Percentiles rank a stretch among this genome's conserved stretches.
These are phyloP conservation scores for Sebastes reedi DNA, from an alignment of 2,797 vertebrate genomes.

Conservation along the genomic window DNA sequence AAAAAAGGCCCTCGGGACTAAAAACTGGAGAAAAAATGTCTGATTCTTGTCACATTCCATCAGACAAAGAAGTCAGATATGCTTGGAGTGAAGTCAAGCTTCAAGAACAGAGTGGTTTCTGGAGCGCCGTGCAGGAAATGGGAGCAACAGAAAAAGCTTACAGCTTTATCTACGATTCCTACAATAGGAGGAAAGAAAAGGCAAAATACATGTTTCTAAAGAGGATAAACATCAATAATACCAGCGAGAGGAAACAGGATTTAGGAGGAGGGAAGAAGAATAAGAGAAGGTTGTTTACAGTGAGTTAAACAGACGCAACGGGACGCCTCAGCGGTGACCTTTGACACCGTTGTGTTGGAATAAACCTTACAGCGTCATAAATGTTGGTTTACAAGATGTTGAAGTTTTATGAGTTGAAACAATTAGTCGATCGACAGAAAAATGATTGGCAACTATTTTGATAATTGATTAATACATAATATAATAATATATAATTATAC, in stretches of 20 bases:
- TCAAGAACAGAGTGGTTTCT: conserved; percentile 37
- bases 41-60: conserved; percentile 71
- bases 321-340: conserved; percentile 35
- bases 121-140: conserved; percentile 28
- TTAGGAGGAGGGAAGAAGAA: conserved; percentile 19
- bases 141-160: background rate
- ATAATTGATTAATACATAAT: background rate
- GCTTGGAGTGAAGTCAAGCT: conserved; percentile 57
- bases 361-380: background rate
- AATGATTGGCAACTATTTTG: background rate
- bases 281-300: conserved; percentile 26
- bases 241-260: conserved; percentile 41
- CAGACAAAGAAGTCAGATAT: conserved; percentile 54
- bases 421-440: no score
- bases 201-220: conserved; percentile 7
- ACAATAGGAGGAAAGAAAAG: background rate
- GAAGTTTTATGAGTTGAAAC: background rate
- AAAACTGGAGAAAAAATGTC: conserved; percentile 31
- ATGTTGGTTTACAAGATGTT: background rate
- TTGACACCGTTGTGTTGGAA: background rate
- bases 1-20: conserved; percentile 9
- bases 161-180: conserved; percentile 24
- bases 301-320: conserved; percentile 7
- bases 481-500: no score
- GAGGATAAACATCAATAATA: conserved; percentile 43